These are phyloP conservation scores for Vulpes vulpes DNA, from an alignment of 2,113 vertebrate species.

Conservation along the genomic window DNA sequence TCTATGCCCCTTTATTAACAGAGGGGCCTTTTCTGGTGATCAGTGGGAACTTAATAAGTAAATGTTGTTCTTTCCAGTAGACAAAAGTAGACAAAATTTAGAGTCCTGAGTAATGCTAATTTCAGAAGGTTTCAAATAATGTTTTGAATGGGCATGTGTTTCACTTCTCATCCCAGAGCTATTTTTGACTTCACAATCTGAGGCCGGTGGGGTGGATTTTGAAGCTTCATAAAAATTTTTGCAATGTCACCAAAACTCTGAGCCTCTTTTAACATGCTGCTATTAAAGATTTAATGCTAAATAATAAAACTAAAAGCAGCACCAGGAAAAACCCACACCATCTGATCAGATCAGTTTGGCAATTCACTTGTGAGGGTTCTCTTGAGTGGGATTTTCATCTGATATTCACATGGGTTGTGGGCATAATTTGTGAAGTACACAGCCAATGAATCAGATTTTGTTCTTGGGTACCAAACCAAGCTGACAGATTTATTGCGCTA, in stretches of 20 bases:
- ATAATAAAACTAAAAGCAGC: constrained; percentile 66
- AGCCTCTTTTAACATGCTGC: constrained; percentile 58
- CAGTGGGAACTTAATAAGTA: background rate
- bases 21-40: background rate
- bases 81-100: constrained; percentile 21
- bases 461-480: background rate
- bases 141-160: background rate
- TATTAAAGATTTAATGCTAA: constrained; percentile 65
- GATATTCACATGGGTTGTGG: background rate
- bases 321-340: constrained; percentile 25
- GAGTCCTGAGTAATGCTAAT: background rate
- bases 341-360: background rate
- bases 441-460: background rate
- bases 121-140: constrained; percentile 11
- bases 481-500: background rate
- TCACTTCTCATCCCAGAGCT: background rate
- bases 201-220: background rate
- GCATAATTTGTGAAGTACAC: background rate
- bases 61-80: constrained; percentile 37
- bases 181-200: constrained; percentile 26
- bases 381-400: background rate
- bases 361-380: background rate
- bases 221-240: constrained; percentile 64
- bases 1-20: background rate
- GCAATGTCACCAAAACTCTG: constrained; percentile 49